Evolutionary conservation across 2,113 vertebrate species (phyloP).

Genomic region (Monopterus albus): DNA sequence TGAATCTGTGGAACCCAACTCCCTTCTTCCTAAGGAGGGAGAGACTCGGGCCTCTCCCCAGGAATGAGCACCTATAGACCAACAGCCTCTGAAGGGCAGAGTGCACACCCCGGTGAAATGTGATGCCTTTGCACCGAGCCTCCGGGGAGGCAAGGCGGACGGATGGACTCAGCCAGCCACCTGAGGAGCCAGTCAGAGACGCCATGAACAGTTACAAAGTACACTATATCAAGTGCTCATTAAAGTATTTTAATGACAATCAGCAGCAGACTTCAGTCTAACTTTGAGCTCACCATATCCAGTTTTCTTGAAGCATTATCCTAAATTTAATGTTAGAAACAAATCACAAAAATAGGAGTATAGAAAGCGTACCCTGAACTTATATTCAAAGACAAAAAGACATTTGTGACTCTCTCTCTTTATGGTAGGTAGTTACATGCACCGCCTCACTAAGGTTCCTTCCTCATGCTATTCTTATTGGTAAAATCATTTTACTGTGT

Average conservation of each 20-base stretch:
- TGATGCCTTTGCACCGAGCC: constrained; percentile 56
- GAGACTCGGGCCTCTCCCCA: constrained; percentile 40
- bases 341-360: too few relatives aligned
- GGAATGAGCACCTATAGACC: constrained; percentile 55
- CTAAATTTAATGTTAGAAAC: not conserved
- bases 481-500: not conserved
- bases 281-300: too few relatives aligned
- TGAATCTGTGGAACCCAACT: constrained; percentile 86
- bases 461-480: not conserved
- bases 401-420: too few relatives aligned
- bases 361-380: too few relatives aligned
- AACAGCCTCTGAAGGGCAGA: constrained; percentile 50
- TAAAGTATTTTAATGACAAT: not conserved
- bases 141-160: constrained; percentile 28
- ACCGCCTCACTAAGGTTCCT: too few relatives aligned
- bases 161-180: constrained; percentile 20
- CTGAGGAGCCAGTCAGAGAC: constrained; percentile 44
- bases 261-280: not conserved
- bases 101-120: constrained; percentile 62
- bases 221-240: not conserved
- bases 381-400: too few relatives aligned
- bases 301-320: not conserved
- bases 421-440: too few relatives aligned
- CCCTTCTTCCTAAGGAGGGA: constrained; percentile 69
- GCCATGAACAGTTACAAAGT: not conserved